A percentile compares a stretch with the other conserved stretches of the same genome.
phyloP scores from a whole-genome alignment of 1,140 invertebrate species.

The Pomacea maculata region DNA sequence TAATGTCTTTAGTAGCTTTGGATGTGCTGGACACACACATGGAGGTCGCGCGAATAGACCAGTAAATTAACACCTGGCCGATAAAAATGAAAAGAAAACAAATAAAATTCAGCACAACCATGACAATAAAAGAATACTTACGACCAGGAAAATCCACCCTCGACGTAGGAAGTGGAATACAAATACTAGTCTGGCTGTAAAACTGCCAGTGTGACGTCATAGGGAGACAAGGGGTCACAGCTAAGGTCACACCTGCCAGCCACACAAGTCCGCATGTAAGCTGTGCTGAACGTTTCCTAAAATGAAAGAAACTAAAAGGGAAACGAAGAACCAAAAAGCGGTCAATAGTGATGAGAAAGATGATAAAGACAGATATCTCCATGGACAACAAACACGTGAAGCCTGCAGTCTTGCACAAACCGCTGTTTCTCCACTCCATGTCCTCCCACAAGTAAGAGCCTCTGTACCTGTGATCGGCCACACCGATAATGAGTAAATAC shows the following conservation, averaged over 20 bases:
- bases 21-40: background rate
- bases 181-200: slow-evolving; percentile 5
- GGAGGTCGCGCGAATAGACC: background rate
- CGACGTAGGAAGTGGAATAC: background rate
- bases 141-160: background rate
- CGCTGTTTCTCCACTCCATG: slow-evolving; percentile 36
- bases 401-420: slow-evolving; percentile 39
- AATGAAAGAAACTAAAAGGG: background rate
- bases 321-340: slow-evolving; percentile 7
- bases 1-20: no score
- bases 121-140: background rate
- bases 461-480: slow-evolving; percentile 34
- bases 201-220: slow-evolving; percentile 10
- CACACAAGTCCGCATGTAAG: background rate
- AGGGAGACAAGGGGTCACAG: background rate
- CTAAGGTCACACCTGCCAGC: background rate
- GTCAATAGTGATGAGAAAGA: slow-evolving; percentile 11
- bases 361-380: slow-evolving; percentile 7
- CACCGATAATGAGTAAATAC: slow-evolving; percentile 44
- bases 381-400: slow-evolving; percentile 1
- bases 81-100: background rate
- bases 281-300: slow-evolving; percentile 1
- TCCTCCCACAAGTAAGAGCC: slow-evolving; percentile 39
- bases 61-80: slow-evolving; percentile 1
- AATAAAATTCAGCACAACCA: background rate